Conservation (phyloP, 2,113 vertebrate species). For the Ovis canadensis region DNA sequence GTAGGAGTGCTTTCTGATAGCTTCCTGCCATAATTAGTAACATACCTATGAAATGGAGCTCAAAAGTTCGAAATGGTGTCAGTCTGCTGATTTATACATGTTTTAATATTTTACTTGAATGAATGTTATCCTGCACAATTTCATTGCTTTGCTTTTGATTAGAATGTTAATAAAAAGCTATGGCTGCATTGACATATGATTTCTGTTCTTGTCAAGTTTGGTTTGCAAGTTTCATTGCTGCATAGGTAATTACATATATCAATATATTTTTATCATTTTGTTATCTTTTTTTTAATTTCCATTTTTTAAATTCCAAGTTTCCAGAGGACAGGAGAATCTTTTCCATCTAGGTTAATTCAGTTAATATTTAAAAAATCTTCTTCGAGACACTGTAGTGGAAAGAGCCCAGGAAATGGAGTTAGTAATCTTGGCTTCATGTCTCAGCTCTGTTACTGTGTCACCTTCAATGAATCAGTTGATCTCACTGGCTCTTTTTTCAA, state of each 20-base stretch:
- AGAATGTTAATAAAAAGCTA: constrained; percentile 27
- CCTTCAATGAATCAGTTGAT: background rate
- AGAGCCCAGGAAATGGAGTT: background rate
- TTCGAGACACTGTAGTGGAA: background rate
- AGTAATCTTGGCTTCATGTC: background rate
- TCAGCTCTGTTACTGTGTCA: fast-evolving
- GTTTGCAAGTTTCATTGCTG: background rate
- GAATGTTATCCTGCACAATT: background rate
- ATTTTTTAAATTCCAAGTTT: background rate
- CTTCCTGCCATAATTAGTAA: background rate
- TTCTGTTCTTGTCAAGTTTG: background rate
- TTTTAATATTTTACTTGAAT: background rate
- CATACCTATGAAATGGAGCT: background rate
- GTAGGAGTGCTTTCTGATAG: background rate
- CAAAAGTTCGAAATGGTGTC: background rate
- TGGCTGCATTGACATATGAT: background rate
- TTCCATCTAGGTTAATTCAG: background rate
- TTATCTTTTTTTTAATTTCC: background rate
- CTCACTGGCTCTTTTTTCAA: background rate
- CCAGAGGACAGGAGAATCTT: background rate
- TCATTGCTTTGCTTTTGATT: constrained; percentile 22
- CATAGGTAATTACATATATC: background rate
- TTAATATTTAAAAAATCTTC: background rate
- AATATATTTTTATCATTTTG: background rate
- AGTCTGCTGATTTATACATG: background rate